Evolutionary conservation across 2,888 invertebrate species (phyloP).

Genomic region (Lacanobia oleracea): DNA sequence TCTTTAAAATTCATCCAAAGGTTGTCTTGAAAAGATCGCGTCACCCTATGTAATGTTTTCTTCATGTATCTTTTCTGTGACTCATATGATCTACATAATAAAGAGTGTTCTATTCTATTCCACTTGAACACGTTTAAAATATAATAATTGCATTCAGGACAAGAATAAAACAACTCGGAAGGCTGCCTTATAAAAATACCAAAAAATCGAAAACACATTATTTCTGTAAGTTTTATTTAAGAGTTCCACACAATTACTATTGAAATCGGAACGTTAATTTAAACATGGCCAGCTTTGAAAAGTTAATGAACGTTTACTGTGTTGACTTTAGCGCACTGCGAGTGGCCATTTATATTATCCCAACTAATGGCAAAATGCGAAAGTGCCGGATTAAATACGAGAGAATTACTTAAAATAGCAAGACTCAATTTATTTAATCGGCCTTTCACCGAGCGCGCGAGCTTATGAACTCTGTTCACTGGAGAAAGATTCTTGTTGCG

Average conservation of each 20-base stretch:
- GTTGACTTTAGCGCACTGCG: slow-evolving; percentile 24
- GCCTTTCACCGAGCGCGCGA: slow-evolving; percentile 29
- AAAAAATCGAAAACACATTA: background rate
- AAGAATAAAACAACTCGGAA: background rate
- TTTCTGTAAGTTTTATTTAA: background rate
- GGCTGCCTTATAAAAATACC: background rate
- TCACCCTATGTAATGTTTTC: too few relatives aligned
- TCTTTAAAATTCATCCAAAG: too few relatives aligned
- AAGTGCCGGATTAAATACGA: slow-evolving; percentile 42
- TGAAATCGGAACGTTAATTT: slow-evolving; percentile 16
- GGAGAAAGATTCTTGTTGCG: slow-evolving; percentile 9
- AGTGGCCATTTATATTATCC: slow-evolving; percentile 39
- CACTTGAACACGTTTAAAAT: background rate
- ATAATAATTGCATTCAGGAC: background rate
- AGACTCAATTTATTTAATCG: slow-evolving; percentile 41
- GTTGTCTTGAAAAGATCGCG: too few relatives aligned
- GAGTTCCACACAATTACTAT: background rate
- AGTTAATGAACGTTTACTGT: slow-evolving; percentile 38
- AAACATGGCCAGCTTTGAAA: slow-evolving; percentile 29
- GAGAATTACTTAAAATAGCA: slow-evolving; percentile 41
- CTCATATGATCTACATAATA: too few relatives aligned
- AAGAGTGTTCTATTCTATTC: too few relatives aligned
- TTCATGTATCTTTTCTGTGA: too few relatives aligned
- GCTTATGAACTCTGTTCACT: slow-evolving; percentile 13
- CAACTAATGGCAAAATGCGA: slow-evolving; percentile 47